Conservation (phyloP, 2,113 vertebrate genomes). For the Platanista minor region DNA sequence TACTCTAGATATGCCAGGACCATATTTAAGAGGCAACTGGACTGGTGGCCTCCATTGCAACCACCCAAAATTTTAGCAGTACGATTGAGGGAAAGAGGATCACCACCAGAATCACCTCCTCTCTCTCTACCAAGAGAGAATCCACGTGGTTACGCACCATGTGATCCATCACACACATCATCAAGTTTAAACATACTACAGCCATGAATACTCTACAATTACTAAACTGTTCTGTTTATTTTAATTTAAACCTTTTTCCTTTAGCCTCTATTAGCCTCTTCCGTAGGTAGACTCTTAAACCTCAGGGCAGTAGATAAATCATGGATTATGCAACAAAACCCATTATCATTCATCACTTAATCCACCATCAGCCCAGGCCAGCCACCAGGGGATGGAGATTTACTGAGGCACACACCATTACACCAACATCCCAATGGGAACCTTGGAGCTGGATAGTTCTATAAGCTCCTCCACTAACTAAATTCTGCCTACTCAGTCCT, state of each 20-base stretch:
- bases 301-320: conserved; percentile 18
- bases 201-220: neutral
- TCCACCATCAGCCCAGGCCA: neutral
- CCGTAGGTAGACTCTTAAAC: conserved; percentile 7
- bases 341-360: conserved; percentile 1
- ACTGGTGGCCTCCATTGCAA: neutral
- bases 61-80: neutral
- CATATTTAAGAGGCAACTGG: neutral
- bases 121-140: neutral
- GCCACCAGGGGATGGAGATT: neutral
- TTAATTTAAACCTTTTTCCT: neutral
- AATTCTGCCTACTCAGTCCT: neutral
- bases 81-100: neutral
- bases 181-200: neutral
- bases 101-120: neutral
- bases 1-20: neutral
- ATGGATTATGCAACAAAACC: conserved; percentile 21
- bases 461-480: neutral
- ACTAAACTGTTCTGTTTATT: neutral
- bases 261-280: neutral
- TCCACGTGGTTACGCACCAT: neutral
- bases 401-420: conserved; percentile 3
- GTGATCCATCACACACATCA: neutral
- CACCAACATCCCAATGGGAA: neutral
- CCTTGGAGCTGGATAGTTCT: neutral